A percentile compares a stretch with the other conserved stretches of the same genome.
phyloP scores from a whole-genome alignment of 2,888 invertebrate genomes.

The Ornithoptera alexandrae region DNA sequence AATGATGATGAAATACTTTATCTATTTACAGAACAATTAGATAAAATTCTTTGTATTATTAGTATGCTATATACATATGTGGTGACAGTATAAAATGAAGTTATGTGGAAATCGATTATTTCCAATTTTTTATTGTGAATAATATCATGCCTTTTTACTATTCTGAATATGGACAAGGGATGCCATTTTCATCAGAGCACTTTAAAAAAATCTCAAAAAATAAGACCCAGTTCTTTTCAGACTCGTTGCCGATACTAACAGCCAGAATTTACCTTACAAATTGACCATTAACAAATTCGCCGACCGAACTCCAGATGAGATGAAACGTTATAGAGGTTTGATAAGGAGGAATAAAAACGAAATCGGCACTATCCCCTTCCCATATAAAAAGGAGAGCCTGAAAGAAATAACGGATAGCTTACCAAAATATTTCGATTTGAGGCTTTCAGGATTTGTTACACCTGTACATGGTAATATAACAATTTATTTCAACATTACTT shows the following conservation, averaged over 20 bases:
- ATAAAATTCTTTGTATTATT: too few species aligned
- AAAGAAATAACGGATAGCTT: slow-evolving; percentile 38
- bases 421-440: slow-evolving; percentile 53
- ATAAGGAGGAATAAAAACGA: slow-evolving; percentile 43
- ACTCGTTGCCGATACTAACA: slow-evolving; percentile 45
- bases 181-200: neutral
- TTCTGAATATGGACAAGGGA: neutral
- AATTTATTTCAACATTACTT: neutral
- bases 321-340: slow-evolving; percentile 48
- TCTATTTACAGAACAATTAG: too few species aligned
- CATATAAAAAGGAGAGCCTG: slow-evolving; percentile 47
- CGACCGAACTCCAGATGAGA: slow-evolving; percentile 57
- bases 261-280: slow-evolving; percentile 52
- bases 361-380: slow-evolving; percentile 53
- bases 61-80: too few species aligned
- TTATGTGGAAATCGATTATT: too few species aligned
- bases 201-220: neutral
- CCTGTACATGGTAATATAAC: slow-evolving; percentile 51
- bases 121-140: too few species aligned
- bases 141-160: neutral
- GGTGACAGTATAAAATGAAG: too few species aligned
- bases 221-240: slow-evolving; percentile 37
- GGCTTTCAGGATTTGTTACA: slow-evolving; percentile 52
- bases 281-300: slow-evolving; percentile 58
- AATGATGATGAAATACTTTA: too few species aligned